Evolutionary conservation across 2,797 vertebrate genomes (phyloP).

Genomic region (Sebastes dallii): DNA sequence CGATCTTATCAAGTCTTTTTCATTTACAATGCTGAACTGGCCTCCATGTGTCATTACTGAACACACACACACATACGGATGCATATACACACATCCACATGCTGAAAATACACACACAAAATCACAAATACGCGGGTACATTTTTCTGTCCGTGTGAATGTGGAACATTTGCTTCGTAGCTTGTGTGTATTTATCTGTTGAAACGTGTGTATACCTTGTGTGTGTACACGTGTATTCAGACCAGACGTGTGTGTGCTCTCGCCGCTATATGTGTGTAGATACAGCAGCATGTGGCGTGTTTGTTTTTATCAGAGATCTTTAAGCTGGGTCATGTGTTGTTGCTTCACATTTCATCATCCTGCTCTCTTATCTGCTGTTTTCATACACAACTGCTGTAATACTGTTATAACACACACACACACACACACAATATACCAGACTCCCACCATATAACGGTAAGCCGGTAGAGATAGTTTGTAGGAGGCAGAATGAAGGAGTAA

Average conservation of each 20-base stretch:
- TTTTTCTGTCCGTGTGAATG: conserved; percentile 40
- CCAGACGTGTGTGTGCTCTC: conserved; percentile 8
- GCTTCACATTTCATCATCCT: conserved; percentile 86
- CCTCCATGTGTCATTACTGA: conserved; percentile 50
- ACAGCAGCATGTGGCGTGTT: conserved; percentile 61
- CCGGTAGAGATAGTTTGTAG: conserved; percentile 66
- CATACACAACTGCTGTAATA: conserved; percentile 83
- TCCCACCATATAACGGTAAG: conserved; percentile 72
- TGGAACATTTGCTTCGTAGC: conserved; percentile 35
- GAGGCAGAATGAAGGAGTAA: conserved; percentile 64
- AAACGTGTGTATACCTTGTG: conserved; percentile 42
- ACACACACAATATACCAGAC: conserved; percentile 53
- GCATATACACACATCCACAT: neutral
- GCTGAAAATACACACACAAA: neutral
- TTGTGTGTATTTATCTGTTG: conserved; percentile 46
- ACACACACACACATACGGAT: conserved; percentile 9
- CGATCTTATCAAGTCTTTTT: conserved; percentile 71
- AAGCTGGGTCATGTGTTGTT: conserved; percentile 84
- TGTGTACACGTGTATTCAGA: conserved; percentile 47
- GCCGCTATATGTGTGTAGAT: conserved; percentile 45
- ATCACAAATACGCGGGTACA: conserved; percentile 7
- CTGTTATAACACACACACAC: conserved; percentile 68
- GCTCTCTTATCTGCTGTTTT: conserved; percentile 81
- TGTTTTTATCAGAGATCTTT: conserved; percentile 82
- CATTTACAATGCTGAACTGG: conserved; percentile 69